phyloP scores from a whole-genome alignment of 2,888 invertebrate species.

The Drosophila siamana region DNA sequence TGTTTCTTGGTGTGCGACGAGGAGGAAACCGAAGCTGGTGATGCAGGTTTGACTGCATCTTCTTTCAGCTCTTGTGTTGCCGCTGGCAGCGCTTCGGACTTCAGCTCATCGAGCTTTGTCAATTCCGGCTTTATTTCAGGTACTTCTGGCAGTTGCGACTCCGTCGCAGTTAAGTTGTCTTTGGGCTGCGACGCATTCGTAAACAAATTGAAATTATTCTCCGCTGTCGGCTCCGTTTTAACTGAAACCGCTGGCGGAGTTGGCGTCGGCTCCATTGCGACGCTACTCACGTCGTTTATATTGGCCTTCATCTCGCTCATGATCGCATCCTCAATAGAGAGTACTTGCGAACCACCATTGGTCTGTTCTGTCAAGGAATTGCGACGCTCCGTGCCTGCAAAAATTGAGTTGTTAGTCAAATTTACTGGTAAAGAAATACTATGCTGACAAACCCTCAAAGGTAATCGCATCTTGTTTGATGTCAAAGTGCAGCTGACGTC shows the following conservation, averaged over 20 bases:
- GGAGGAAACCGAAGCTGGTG: slow-evolving; percentile 66
- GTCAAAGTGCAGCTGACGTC: slow-evolving; percentile 79
- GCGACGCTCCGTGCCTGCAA: slow-evolving; percentile 78
- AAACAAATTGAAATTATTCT: slow-evolving; percentile 30
- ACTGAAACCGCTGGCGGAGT: slow-evolving; percentile 1
- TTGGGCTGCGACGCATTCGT: slow-evolving; percentile 15
- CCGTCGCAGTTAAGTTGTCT: slow-evolving; percentile 2
- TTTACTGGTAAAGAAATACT: not conserved
- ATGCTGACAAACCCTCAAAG: slow-evolving; percentile 77
- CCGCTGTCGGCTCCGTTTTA: slow-evolving; percentile 11
- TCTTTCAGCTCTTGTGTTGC: too few species aligned
- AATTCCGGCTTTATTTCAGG: slow-evolving; percentile 29
- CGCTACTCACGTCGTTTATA: slow-evolving; percentile 44
- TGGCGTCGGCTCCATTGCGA: slow-evolving; percentile 22
- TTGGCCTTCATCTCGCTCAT: slow-evolving; percentile 68
- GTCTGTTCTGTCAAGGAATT: slow-evolving; percentile 51
- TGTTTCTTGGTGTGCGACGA: slow-evolving; percentile 79
- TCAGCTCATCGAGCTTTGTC: not conserved
- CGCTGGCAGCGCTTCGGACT: slow-evolving; percentile 1
- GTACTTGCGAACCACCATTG: slow-evolving; percentile 18
- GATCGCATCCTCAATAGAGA: slow-evolving; percentile 68
- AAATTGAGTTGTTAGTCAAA: not conserved
- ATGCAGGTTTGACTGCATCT: slow-evolving; percentile 4
- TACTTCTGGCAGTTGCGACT: slow-evolving; percentile 1
- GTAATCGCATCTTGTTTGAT: slow-evolving; percentile 85